A percentile compares a stretch with the other conserved stretches of the same genome.
Evolutionary conservation across 2,113 vertebrate genomes (phyloP).

Genomic region (Dicentrarchus labrax): DNA sequence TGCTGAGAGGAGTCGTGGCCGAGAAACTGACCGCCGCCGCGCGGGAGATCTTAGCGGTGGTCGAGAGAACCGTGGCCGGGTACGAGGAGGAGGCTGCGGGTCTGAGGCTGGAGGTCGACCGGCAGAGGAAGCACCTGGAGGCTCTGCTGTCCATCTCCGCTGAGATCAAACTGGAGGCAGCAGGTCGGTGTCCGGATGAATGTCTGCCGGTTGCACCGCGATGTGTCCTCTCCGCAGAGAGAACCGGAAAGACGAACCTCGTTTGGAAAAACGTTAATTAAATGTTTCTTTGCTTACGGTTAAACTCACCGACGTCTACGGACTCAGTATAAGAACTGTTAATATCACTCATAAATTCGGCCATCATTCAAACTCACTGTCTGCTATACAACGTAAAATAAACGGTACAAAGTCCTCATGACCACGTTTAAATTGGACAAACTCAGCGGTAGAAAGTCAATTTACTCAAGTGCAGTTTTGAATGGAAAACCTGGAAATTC

Average conservation of each 20-base stretch:
- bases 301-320: no score
- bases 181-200: not conserved
- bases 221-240: no score
- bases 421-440: no score
- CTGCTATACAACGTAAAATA: not conserved
- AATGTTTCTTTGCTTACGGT: not conserved
- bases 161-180: not conserved
- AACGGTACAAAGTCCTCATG: no score
- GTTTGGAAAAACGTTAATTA: not conserved
- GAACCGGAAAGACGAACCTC: no score
- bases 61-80: slow-evolving; percentile 47
- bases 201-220: no score
- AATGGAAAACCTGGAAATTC: no score
- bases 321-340: not conserved
- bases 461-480: no score
- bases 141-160: not conserved
- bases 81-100: slow-evolving; percentile 68
- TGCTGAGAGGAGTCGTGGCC: slow-evolving; percentile 25
- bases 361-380: not conserved
- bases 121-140: slow-evolving; percentile 60
- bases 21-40: slow-evolving; percentile 54
- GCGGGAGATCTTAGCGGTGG: slow-evolving; percentile 56
- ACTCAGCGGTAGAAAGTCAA: no score
- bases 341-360: not conserved
- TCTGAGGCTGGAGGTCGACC: slow-evolving; percentile 31